Base-by-base conservation (phyloP, 2,113 vertebrate species). In the Hymenochirus boettgeri region DNA sequence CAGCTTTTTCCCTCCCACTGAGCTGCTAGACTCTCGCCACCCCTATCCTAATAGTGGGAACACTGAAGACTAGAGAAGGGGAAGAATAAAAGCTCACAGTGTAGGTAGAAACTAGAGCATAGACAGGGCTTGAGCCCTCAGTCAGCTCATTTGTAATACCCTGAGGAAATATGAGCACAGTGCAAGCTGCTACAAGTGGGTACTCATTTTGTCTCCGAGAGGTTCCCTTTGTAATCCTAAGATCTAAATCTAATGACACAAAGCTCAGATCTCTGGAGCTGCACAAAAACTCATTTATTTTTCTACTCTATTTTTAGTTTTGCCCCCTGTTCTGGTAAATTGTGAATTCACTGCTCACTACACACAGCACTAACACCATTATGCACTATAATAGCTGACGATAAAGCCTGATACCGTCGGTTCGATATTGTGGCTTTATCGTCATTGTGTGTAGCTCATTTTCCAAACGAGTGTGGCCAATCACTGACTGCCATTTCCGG, bases 231-330 rank as follows among this genome's bases (percentile, higher is more conserved):
- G 63, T 57, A 48, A 8, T 51, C 42, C 45, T 50, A 17, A 51
- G 15, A 50, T 42, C 45, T 45, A 66, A 57, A 66, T 26, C 51
- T 66, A 66, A 66, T 58, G n/a, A n/a, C n/a, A n/a, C n/a, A n/a
- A 22, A 21, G 51, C 23, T 56, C 37, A 58, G 55, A 66, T 45
- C 46, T 27, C 31, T 58, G 46, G 10, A 58, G 19, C 22, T 50
- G 15, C 45, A 57, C 21, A 58, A 50, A 51, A 22, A 33, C 7
- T 33, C 7, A n/a, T n/a, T 17, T 33, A 33, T 33, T 31, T 31
- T 31, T 33, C 31, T 33, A 11, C 31, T 33, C 31, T 33, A 33
- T 33, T 33, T 33, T 31, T 31, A 31, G 29, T 4, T 33, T 33
- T 33, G 31, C 11, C n/a, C n/a, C n/a, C n/a, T n/a, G n/a, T n/a